Conservation (phyloP, 2,797 vertebrate genomes). For the Melanotaenia nigrans region DNA sequence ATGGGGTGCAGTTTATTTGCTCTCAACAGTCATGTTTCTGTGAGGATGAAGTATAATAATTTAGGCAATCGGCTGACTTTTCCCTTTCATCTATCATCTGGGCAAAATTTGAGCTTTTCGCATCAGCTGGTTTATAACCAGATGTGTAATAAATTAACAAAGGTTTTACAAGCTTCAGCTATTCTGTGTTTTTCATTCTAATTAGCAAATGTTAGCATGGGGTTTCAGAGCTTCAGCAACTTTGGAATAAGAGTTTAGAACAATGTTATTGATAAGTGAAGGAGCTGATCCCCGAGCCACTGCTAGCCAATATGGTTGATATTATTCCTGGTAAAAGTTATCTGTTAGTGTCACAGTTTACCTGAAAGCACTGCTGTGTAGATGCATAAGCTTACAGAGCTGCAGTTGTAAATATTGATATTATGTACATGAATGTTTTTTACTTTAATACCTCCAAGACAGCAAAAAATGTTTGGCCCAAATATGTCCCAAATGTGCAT, state of each 20-base stretch:
- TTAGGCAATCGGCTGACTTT: not conserved
- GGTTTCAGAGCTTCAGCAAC: not conserved
- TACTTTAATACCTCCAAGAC: not conserved
- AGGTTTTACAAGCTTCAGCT: slow-evolving; percentile 2
- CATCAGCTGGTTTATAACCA: not conserved
- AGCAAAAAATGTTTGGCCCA: not conserved
- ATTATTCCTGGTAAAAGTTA: not conserved
- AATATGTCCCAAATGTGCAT: not conserved
- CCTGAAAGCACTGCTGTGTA: not conserved
- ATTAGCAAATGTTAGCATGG: slow-evolving; percentile 1
- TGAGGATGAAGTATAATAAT: not conserved
- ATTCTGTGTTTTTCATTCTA: not conserved
- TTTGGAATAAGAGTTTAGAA: not conserved
- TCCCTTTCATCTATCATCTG: not conserved
- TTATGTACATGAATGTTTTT: not conserved
- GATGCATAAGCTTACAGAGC: not conserved
- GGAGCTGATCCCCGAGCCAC: not conserved
- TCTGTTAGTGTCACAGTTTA: not conserved
- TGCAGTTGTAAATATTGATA: not conserved
- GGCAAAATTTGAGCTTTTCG: not conserved
- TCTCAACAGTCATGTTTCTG: not conserved
- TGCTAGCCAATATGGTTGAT: not conserved
- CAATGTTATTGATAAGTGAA: not conserved
- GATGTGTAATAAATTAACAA: not conserved
- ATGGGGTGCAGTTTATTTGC: not conserved